Evolutionary conservation across 2,797 vertebrate species (phyloP).

Genomic region (Scleropages formosus): DNA sequence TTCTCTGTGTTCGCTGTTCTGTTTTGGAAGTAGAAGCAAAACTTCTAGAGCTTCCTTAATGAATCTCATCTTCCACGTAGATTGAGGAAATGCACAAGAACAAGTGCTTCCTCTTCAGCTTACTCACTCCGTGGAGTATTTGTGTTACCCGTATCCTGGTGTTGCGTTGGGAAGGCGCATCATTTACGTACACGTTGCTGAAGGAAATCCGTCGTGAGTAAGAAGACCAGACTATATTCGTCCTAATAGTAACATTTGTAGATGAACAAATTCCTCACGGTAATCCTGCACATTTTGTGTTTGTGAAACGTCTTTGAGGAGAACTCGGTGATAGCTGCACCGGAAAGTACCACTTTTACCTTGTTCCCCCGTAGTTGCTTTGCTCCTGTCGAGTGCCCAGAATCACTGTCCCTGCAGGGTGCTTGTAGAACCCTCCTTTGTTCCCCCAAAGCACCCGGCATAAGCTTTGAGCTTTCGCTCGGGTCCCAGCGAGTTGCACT

Average conservation of each 20-base stretch:
- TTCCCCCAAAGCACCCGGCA: too few species aligned
- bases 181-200: too few species aligned
- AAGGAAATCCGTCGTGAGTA: background rate
- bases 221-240: background rate
- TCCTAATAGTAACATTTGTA: too few species aligned
- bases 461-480: too few species aligned
- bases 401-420: too few species aligned
- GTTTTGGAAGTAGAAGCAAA: background rate
- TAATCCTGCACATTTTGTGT: too few species aligned
- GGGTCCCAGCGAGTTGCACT: too few species aligned
- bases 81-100: background rate
- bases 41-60: background rate
- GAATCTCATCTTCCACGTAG: background rate
- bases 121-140: background rate
- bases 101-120: too few species aligned
- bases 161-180: too few species aligned
- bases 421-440: too few species aligned
- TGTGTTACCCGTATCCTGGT: background rate
- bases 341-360: constrained; percentile 36
- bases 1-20: too few species aligned
- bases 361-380: constrained; percentile 22
- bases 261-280: too few species aligned
- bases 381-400: background rate
- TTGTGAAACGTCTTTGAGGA: background rate
- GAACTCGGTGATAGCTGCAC: constrained; percentile 39